phyloP scores from a whole-genome alignment of 2,888 invertebrate species.

The Aethes cnicana region DNA sequence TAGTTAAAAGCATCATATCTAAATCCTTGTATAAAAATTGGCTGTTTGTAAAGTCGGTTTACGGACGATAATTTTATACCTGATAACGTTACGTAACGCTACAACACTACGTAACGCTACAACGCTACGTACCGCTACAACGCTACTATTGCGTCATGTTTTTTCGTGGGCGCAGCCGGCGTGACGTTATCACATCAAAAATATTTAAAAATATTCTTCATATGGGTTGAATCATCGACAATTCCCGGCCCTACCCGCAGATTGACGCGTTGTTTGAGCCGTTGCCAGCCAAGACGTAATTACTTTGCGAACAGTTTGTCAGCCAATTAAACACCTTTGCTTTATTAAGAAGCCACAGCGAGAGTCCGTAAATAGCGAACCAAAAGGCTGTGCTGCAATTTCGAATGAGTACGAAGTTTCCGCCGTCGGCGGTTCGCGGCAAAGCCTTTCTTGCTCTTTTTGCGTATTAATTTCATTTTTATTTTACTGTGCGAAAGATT shows the following conservation, averaged over 20 bases:
- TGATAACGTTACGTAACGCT: no score
- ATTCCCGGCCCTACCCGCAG: conserved; percentile 53
- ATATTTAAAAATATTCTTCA: no score
- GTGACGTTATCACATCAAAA: no score
- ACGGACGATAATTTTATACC: no score
- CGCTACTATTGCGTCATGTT: no score
- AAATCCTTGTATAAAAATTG: no score
- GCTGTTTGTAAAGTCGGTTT: no score
- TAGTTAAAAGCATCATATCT: no score
- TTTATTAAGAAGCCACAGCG: conserved; percentile 78
- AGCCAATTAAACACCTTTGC: conserved; percentile 83
- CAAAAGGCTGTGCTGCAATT: conserved; percentile 52
- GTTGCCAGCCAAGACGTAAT: conserved; percentile 73
- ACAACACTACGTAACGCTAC: no score
- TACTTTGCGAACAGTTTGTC: conserved; percentile 80
- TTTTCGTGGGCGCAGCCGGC: no score
- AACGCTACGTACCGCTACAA: no score
- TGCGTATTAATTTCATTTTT: conserved; percentile 12
- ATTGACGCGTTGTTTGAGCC: conserved; percentile 75
- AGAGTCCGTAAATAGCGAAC: conserved; percentile 55
- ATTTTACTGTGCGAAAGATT: not conserved
- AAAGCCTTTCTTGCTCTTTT: conserved; percentile 19
- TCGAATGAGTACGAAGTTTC: conserved; percentile 30
- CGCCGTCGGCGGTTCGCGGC: conserved; percentile 24
- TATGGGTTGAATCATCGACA: conserved; percentile 21